Conservation (phyloP, 2,113 vertebrate species). For the Myiozetetes cayanensis region DNA sequence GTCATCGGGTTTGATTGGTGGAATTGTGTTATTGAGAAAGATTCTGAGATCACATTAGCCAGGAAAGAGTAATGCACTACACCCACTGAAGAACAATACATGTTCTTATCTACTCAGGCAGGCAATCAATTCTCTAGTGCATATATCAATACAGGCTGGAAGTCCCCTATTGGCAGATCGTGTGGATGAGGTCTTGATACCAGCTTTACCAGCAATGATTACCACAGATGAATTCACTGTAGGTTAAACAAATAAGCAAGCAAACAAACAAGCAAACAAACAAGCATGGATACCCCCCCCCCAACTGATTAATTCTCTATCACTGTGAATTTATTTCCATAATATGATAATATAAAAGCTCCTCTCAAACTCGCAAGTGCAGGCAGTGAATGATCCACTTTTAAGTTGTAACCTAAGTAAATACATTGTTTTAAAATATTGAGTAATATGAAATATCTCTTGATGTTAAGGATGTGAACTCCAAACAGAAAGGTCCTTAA, state of each 20-base stretch:
- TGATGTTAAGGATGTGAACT: not conserved
- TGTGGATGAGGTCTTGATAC: conserved; percentile 59
- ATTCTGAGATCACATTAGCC: conserved; percentile 59
- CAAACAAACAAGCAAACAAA: not conserved
- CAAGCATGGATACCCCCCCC: not conserved
- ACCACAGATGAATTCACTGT: conserved; percentile 1
- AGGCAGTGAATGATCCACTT: not conserved
- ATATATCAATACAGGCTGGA: conserved; percentile 53
- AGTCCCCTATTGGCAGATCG: conserved; percentile 37
- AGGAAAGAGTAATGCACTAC: conserved; percentile 61
- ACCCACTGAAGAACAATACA: conserved; percentile 59
- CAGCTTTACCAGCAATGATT: conserved; percentile 13
- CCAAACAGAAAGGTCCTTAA: not conserved
- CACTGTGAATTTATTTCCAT: not conserved
- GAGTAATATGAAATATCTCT: not conserved
- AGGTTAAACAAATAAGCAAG: conserved; percentile 28
- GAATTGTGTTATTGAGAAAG: conserved; percentile 65
- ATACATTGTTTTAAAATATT: not conserved
- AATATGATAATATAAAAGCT: not conserved
- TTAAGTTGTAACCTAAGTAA: not conserved
- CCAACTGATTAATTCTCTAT: not conserved
- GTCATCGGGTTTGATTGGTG: conserved; percentile 68
- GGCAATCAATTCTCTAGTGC: conserved; percentile 59
- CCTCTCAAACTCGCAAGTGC: not conserved
- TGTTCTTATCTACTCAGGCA: conserved; percentile 55